Evolutionary conservation across 2,113 vertebrate genomes (phyloP), one percentile per base, ranked within the genome.

Genomic region (Galbula dea): DNA sequence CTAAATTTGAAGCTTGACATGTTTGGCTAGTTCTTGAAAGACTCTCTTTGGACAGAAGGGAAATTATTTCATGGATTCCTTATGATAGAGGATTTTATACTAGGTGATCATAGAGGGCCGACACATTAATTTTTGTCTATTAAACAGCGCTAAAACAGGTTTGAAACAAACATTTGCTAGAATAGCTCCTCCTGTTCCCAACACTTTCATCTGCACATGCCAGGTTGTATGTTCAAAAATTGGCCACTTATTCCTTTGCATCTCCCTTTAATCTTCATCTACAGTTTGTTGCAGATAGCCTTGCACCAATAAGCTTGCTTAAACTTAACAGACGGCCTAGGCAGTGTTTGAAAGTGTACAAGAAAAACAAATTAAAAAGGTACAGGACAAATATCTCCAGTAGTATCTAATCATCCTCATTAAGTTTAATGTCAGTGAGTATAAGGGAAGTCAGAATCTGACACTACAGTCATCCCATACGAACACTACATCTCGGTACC

Each of bases 391-490:
- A 72, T 43, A 30, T 36, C 13, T 22, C 80, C 34, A 51, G 6
- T 66, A 62, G 29, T 34, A 54, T 17, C 6, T 52, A 51, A 14
- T 46, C 23, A 30, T 83, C 32, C 23, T 74, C 32, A 43, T 19
- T 65, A 84, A 57, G 20, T 57, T 93, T n/a, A 75, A n/a, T 15
- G 46, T 23, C 32, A 62, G 34, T 10, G 80, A 62, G 5, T 15
- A 10, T 37, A 67, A 74, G 5, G 6, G 17, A 89, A 11, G 71
- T 46, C 36, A 76, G 45, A 82, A 76, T 89, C 19, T 48, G 16
- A 78, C n/a, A 9, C 43, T 67, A 12, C 0, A 0, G 8, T 67
- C 10, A 12, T 46, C 17, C 21, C 7, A 37, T 15, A 15, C n/a
- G 19, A 88, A 55, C 11, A 27, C 8, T 58, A 49, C 18, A 32